Evolutionary conservation across 2,113 vertebrate species (phyloP), one percentile per base, ranked within the genome.

Genomic region (Pandion haliaetus): DNA sequence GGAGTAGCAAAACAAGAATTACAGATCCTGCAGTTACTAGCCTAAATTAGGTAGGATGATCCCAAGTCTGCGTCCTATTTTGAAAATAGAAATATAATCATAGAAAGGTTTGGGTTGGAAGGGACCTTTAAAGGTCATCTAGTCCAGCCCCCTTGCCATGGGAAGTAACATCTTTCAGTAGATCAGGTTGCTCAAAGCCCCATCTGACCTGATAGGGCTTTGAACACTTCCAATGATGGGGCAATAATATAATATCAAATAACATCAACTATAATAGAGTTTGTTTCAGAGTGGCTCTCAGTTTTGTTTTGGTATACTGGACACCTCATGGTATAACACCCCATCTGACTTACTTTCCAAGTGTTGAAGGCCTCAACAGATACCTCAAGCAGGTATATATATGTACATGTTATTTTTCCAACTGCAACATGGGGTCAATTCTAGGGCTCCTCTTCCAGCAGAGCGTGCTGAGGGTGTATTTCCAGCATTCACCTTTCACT

Each of bases 381-480:
- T 20, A 45, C n/a, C 55, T 40, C 44, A 49, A 18, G 66, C 44
- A 29, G 24, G 45, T 24, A 18, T 3, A 11, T 24, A 18, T 3
- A 11, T 2, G 45, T 15, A 24, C 12, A n/a, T 6, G 24, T 31
- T 50, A 49, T 12, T 50, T 23, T 57, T 26, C 23, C 26, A 40
- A 12, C n/a, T 12, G 15, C 36, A 34, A 31, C 25, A 9, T 1
- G 24, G 24, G 55, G 36, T 23, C 15, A 10, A 11, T 24, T 36
- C 57, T 9, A 5, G 31, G 25, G 38, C 81, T n/a, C 31, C 36
- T 29, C 67, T 24, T 24, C 47, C 67, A 62, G 45, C 57, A 62
- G 31, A 17, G 25, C 0, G 4, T 5, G 4, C 57, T 4, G 31
- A 36, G 38, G 12, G 25, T 13, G 0, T 42, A 4, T 19, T 62